These are phyloP conservation scores for Smutsia gigantea DNA, from an alignment of 2,797 vertebrate genomes.

Conservation along the genomic window DNA sequence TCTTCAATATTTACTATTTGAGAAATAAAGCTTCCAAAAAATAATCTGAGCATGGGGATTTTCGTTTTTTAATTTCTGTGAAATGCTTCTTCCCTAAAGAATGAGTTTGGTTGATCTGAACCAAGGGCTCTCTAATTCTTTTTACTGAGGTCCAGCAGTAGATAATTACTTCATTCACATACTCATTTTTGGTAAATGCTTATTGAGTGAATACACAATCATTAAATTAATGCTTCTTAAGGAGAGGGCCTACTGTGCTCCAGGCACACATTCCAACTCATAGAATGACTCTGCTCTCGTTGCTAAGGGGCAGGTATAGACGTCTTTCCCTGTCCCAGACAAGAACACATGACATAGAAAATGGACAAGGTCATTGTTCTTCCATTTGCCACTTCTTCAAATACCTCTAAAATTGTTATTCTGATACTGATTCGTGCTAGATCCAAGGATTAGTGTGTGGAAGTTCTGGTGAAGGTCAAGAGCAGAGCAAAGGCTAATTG, in stretches of 20 bases:
- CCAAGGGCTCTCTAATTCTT: not conserved
- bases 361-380: not conserved
- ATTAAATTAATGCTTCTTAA: not conserved
- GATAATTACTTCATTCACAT: not conserved
- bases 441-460: not conserved
- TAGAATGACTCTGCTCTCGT: not conserved
- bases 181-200: not conserved
- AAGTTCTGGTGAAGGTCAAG: constrained; percentile 52
- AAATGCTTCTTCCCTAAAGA: not conserved
- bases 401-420: constrained; percentile 49
- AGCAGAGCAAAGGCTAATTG: not conserved
- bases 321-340: not conserved
- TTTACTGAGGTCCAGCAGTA: not conserved
- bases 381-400: constrained; percentile 8
- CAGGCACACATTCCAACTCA: not conserved
- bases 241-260: not conserved
- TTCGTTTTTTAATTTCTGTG: constrained; percentile 6
- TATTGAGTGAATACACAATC: not conserved
- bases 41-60: not conserved
- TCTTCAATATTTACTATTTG: not conserved
- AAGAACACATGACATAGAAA: not conserved
- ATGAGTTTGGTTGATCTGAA: not conserved
- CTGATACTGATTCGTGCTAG: constrained; percentile 45
- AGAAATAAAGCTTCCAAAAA: not conserved
- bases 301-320: not conserved